These are phyloP conservation scores for Periophthalmodon schlosseri DNA, from an alignment of 2,113 vertebrate genomes.

Conservation along the genomic window DNA sequence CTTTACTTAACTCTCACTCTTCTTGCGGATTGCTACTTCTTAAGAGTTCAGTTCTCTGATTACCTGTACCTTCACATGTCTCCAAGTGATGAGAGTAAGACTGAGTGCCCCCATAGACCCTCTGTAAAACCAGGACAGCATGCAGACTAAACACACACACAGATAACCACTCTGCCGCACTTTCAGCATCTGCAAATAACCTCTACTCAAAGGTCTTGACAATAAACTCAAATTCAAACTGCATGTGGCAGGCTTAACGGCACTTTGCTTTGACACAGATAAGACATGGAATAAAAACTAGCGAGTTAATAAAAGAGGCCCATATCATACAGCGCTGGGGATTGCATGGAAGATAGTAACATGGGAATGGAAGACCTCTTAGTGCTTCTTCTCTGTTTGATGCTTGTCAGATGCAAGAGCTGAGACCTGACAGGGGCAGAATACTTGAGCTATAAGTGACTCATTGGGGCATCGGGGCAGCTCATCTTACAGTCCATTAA, in stretches of 20 bases:
- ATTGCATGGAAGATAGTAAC: conserved; percentile 20
- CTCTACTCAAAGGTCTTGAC: background rate
- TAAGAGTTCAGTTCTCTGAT: too few species aligned
- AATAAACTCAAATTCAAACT: background rate
- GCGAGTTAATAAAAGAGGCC: background rate
- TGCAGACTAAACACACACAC: background rate
- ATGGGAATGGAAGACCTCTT: conserved; percentile 7
- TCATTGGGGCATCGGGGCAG: background rate
- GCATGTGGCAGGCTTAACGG: background rate
- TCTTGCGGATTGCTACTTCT: too few species aligned
- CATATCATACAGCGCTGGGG: background rate
- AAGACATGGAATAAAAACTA: background rate
- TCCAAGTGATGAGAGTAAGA: too few species aligned
- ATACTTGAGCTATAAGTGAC: conserved; percentile 9
- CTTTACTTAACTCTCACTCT: too few species aligned
- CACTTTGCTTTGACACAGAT: background rate
- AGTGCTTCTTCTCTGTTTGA: background rate
- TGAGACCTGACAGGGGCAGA: conserved; percentile 1
- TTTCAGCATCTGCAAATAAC: background rate
- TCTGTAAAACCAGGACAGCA: too few species aligned
- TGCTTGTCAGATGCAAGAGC: background rate
- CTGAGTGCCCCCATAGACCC: too few species aligned
- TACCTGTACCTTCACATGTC: too few species aligned
- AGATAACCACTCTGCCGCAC: background rate
- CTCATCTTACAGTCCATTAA: conserved; percentile 22